Base-by-base conservation (phyloP, 1,140 invertebrate genomes). In the Listronotus oregonensis region DNA sequence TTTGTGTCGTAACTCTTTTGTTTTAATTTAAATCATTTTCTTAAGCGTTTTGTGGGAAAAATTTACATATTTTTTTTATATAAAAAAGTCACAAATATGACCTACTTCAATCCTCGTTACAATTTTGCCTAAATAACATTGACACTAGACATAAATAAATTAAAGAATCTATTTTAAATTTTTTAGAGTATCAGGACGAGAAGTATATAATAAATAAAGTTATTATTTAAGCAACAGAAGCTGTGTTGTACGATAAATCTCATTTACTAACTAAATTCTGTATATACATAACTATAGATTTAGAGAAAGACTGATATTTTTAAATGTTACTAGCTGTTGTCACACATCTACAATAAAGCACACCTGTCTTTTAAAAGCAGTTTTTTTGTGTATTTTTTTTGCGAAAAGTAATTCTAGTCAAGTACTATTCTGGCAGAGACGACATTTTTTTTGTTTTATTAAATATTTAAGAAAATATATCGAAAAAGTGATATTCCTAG, bases 181-280 rank as follows among this genome's bases (percentile, higher is more conserved):
- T 37, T 37, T 37, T 7, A 9, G 8, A 5, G 34, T 12, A 37
- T 37, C 8, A 12, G 34, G 34, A 37, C 3, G 8, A 37, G 8
- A 37, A 10, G 34, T 37, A 37, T 39, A 37, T 54, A 17, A 14
- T n/a, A 34, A 54, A 34, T 47, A 54, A 54, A 27, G 12, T 12
- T 21, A 5, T n/a, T n/a, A 18, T 12, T 18, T 51, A 31, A 39
- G 32, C 12, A 37, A 54, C 37, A 37, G 37, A 39, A 32, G 58
- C 58, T 61, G 58, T 61, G 58, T 50, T 61, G 58, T 61, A 61
- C 47, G 58, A 61, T 61, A 61, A 61, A 61, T 61, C 39, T 61
- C 37, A 47, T 6, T 4, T 17, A 6, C 12, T 54, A 54, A 6
- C n/a, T 54, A 54, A 18, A 17, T 1, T n/a, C 15, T 7, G 17